Percentiles rank a stretch among this genome's conserved stretches.
phyloP scores from a whole-genome alignment of 2,888 invertebrate species.

The Trichacis sp. region DNA sequence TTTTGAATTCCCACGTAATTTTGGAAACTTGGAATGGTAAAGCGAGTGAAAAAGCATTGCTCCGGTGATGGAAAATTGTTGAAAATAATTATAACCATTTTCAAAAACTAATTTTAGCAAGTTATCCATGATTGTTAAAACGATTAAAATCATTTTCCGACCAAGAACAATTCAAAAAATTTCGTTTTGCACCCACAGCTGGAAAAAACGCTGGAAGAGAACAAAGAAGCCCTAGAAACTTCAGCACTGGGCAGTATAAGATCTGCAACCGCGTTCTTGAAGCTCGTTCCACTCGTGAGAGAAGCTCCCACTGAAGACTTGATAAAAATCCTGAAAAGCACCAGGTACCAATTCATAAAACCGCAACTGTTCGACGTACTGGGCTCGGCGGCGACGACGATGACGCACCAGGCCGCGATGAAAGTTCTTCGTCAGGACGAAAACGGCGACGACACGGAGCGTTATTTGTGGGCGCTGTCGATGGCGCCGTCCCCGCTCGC shows the following conservation, averaged over 20 bases:
- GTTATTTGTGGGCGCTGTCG: slow-evolving; percentile 82
- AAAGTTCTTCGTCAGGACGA: slow-evolving; percentile 73
- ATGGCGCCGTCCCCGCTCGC: slow-evolving; percentile 75
- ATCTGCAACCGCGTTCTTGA: slow-evolving; percentile 76
- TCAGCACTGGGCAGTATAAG: slow-evolving; percentile 75
- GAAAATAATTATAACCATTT: no score
- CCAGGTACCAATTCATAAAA: slow-evolving; percentile 73
- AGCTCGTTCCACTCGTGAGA: slow-evolving; percentile 75
- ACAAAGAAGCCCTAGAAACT: slow-evolving; percentile 71
- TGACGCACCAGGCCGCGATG: slow-evolving; percentile 78
- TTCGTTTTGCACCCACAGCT: no score
- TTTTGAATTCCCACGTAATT: no score
- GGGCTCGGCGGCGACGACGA: slow-evolving; percentile 78
- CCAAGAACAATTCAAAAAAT: no score
- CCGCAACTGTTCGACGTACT: slow-evolving; percentile 78
- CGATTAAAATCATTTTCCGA: no score
- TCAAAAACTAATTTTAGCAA: no score
- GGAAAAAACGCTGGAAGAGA: slow-evolving; percentile 71
- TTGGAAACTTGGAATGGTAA: no score
- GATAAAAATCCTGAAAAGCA: slow-evolving; percentile 71
- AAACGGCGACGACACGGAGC: slow-evolving; percentile 74
- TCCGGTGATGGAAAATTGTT: no score
- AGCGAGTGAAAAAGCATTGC: no score
- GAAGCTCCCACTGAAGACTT: slow-evolving; percentile 74
- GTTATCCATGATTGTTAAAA: no score